phyloP scores from a whole-genome alignment of 1,140 invertebrate species.

The Rhizoglyphus robini region DNA sequence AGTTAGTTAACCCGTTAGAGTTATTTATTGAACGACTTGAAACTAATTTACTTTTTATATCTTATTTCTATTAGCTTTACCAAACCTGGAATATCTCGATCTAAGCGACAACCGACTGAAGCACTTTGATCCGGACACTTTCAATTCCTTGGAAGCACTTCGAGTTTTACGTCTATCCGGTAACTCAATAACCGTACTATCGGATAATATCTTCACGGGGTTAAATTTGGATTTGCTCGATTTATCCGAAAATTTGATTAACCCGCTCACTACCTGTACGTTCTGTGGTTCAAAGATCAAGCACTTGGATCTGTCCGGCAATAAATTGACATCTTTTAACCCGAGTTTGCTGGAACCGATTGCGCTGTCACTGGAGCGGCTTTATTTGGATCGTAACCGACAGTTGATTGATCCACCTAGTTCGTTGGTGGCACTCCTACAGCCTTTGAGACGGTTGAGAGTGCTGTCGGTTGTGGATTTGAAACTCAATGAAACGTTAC shows the following conservation, averaged over 20 bases:
- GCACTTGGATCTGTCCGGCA: conserved; percentile 53
- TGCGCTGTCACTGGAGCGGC: conserved; percentile 43
- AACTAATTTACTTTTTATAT: conserved; percentile 28
- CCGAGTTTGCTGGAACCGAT: conserved; percentile 44
- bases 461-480: conserved; percentile 40
- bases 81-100: conserved; percentile 27
- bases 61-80: conserved; percentile 23
- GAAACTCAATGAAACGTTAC: conserved; percentile 20
- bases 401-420: conserved; percentile 30
- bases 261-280: conserved; percentile 50
- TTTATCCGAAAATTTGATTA: conserved; percentile 54
- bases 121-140: conserved; percentile 36
- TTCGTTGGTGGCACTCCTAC: conserved; percentile 38
- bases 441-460: conserved; percentile 42
- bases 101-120: conserved; percentile 54
- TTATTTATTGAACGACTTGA: no score
- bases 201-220: conserved; percentile 54
- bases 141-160: conserved; percentile 38
- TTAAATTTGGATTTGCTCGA: conserved; percentile 37
- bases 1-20: no score
- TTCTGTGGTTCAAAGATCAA: conserved; percentile 49
- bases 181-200: conserved; percentile 51
- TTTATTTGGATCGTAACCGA: conserved; percentile 52
- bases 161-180: conserved; percentile 53
- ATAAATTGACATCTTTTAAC: conserved; percentile 51